phyloP scores from a whole-genome alignment of 2,888 invertebrate genomes.

The Brachyptera putata region DNA sequence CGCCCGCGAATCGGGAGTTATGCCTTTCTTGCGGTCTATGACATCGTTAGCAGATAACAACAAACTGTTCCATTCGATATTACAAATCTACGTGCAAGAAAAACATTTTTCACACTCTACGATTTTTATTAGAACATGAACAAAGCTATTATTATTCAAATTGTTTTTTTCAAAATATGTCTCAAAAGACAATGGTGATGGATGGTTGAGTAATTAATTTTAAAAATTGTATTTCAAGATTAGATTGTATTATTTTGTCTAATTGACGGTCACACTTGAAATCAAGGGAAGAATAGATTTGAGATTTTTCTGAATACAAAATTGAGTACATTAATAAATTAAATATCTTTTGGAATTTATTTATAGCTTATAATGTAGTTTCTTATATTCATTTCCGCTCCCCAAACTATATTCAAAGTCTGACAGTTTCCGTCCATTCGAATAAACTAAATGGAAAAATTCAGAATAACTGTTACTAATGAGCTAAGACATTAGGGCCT shows the following conservation, averaged over 20 bases:
- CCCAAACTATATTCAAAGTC: no score
- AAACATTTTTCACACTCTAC: slow-evolving; percentile 12
- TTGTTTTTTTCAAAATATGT: slow-evolving; percentile 3
- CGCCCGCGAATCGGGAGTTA: no score
- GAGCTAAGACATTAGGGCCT: no score
- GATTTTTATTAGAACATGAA: neutral
- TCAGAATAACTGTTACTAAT: no score
- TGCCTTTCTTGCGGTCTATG: slow-evolving; percentile 9
- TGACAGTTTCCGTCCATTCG: no score
- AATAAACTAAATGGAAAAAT: no score
- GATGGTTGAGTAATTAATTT: slow-evolving; percentile 7
- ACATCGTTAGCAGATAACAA: slow-evolving; percentile 16
- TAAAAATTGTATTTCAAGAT: no score
- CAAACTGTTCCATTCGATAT: neutral
- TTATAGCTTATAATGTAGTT: no score
- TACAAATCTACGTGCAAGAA: neutral
- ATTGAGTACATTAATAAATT: no score
- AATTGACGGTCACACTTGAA: neutral
- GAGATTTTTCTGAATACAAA: no score
- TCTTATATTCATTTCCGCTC: no score
- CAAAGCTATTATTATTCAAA: slow-evolving; percentile 6
- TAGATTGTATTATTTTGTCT: slow-evolving; percentile 2
- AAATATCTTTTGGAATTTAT: no score
- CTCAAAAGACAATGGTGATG: neutral
- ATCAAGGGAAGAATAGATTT: neutral